phyloP scores from a whole-genome alignment of 2,113 vertebrate species.

The Odontesthes bonariensis region DNA sequence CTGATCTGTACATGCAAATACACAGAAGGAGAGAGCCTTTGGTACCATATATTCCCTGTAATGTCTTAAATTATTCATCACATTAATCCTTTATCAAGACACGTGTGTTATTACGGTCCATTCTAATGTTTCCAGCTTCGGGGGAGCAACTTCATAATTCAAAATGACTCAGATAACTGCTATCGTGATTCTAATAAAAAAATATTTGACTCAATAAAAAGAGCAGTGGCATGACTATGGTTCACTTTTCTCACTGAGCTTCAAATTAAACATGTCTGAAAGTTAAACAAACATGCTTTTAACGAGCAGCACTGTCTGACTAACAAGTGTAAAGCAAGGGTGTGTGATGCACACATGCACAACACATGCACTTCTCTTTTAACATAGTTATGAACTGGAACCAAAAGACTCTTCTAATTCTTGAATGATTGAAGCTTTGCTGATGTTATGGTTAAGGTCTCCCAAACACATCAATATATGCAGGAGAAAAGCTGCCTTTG shows the following conservation, averaged over 20 bases:
- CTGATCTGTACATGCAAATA: constrained; percentile 12
- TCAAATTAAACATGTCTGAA: constrained; percentile 8
- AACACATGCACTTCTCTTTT: neutral
- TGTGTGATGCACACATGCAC: neutral
- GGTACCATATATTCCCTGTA: neutral
- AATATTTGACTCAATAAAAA: too few species aligned
- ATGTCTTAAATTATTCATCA: neutral
- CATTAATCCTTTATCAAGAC: neutral
- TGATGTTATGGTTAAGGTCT: neutral
- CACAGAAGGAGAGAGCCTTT: too few species aligned
- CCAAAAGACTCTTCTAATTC: neutral
- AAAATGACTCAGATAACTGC: too few species aligned
- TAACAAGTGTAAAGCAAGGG: neutral
- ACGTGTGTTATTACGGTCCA: neutral
- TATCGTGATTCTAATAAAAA: too few species aligned
- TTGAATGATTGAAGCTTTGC: neutral
- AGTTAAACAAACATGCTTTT: neutral
- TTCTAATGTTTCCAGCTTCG: neutral
- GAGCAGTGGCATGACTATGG: neutral
- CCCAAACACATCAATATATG: neutral
- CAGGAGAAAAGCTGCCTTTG: neutral
- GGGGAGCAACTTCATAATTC: neutral
- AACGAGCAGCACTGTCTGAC: neutral
- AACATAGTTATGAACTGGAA: neutral
- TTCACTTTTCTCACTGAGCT: neutral